Evolutionary conservation across 2,797 vertebrate genomes (phyloP).

Genomic region (Australoheros facetus): DNA sequence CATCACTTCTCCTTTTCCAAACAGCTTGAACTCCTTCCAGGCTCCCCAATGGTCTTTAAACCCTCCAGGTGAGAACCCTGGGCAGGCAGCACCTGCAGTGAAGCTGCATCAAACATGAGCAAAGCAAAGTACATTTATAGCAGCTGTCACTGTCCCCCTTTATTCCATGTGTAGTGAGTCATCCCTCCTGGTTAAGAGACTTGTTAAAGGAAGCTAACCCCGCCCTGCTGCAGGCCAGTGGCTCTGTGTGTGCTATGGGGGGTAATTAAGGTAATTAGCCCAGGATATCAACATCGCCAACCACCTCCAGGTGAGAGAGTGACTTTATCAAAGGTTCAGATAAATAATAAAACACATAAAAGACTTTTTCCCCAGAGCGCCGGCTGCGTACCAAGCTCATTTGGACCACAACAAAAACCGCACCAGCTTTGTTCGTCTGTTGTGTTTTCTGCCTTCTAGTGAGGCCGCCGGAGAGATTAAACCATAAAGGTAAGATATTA

Average conservation of each 20-base stretch:
- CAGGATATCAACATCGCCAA: conserved; percentile 53
- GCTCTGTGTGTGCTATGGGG: conserved; percentile 8
- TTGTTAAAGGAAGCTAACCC: conserved; percentile 29
- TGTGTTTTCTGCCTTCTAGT: neutral
- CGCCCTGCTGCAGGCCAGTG: neutral
- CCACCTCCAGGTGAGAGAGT: conserved; percentile 37
- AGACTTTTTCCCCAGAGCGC: conserved; percentile 1
- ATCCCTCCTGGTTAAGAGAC: conserved; percentile 45
- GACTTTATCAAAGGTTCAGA: conserved; percentile 54
- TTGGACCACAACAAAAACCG: conserved; percentile 5
- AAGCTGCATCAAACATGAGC: neutral
- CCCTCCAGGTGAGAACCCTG: neutral
- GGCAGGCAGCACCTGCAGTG: neutral
- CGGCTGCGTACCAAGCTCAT: conserved; percentile 12
- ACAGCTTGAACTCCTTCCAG: neutral
- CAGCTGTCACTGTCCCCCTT: neutral
- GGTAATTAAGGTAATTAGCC: conserved; percentile 68
- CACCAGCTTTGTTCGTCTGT: neutral
- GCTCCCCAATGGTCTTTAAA: no score
- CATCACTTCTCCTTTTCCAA: no score
- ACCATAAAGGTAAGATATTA: neutral
- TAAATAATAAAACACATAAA: conserved; percentile 61
- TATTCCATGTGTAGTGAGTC: conserved; percentile 16
- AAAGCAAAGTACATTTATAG: neutral
- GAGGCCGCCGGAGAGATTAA: no score